Evolutionary conservation across 2,888 invertebrate species (phyloP).

Genomic region (Cyclophora albipunctata): DNA sequence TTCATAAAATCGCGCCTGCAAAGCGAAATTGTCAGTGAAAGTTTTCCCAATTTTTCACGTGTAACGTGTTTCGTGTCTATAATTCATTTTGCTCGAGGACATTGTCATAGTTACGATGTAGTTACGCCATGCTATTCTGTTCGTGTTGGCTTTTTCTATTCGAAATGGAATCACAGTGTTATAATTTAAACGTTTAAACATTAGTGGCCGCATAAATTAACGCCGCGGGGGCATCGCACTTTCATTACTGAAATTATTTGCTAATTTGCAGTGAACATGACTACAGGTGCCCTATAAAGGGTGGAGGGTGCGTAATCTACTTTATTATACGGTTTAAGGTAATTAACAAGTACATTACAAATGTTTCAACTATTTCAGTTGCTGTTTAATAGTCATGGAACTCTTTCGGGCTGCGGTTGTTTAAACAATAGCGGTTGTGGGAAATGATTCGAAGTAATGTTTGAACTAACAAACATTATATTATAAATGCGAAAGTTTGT

Average conservation of each 20-base stretch:
- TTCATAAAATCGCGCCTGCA: constrained; percentile 19
- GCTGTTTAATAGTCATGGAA: neutral
- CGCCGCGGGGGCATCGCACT: constrained; percentile 37
- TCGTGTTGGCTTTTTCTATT: neutral
- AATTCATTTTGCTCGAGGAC: constrained; percentile 44
- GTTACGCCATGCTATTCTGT: neutral
- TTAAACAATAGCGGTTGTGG: too few species aligned
- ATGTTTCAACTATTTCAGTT: constrained; percentile 24
- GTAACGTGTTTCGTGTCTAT: constrained; percentile 37
- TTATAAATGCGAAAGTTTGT: too few species aligned
- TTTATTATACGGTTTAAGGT: constrained; percentile 53
- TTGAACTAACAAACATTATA: too few species aligned
- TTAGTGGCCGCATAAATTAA: constrained; percentile 34
- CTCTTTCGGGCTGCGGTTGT: too few species aligned
- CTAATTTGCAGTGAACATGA: constrained; percentile 56
- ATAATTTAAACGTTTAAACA: constrained; percentile 30
- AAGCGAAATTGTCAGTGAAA: constrained; percentile 34
- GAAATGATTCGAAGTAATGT: too few species aligned
- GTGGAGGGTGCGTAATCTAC: constrained; percentile 47
- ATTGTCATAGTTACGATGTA: constrained; percentile 35
- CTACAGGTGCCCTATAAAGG: constrained; percentile 42
- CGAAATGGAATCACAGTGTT: too few species aligned
- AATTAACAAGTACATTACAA: constrained; percentile 44
- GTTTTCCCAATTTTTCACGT: constrained; percentile 26
- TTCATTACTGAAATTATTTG: constrained; percentile 63